These are phyloP conservation scores for Drosophila rubida DNA, from an alignment of 2,888 invertebrate genomes.

Conservation along the genomic window DNA sequence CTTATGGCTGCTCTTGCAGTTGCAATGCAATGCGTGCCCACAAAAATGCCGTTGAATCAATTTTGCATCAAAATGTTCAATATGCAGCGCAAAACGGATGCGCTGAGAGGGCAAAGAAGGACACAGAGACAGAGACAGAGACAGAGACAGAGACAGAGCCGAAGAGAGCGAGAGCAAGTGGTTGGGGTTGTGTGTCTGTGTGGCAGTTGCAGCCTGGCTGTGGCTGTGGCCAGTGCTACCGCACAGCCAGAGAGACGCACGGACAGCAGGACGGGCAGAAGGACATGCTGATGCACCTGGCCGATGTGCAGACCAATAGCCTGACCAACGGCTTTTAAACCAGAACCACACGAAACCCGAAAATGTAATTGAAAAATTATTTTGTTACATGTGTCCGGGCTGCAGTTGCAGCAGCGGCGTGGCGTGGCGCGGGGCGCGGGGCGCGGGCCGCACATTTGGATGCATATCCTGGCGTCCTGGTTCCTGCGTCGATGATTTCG, in stretches of 20 bases:
- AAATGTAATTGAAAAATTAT: constrained; percentile 80
- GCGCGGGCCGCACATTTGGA: background rate
- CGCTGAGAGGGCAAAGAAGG: background rate
- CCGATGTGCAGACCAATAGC: constrained; percentile 15
- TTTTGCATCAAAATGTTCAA: constrained; percentile 71
- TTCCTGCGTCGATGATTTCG: constrained; percentile 65
- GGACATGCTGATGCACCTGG: constrained; percentile 37
- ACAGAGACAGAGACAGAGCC: background rate
- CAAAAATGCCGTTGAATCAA: constrained; percentile 71
- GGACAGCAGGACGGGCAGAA: background rate
- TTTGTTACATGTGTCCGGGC: constrained; percentile 72
- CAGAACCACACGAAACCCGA: constrained; percentile 60
- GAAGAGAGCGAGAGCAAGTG: background rate
- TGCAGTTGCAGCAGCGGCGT: background rate
- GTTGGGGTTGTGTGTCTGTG: background rate
- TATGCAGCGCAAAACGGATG: constrained; percentile 31
- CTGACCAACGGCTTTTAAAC: constrained; percentile 43
- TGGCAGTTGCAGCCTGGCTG: background rate
- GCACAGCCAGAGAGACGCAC: constrained; percentile 1
- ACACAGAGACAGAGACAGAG: background rate
- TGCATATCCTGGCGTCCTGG: constrained; percentile 24
- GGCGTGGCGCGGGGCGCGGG: background rate
- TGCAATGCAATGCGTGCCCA: constrained; percentile 47
- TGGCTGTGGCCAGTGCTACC: constrained; percentile 16
- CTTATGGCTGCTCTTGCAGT: constrained; percentile 13